These are phyloP conservation scores for Pantherophis guttatus DNA, from an alignment of 2,113 vertebrate species.

Conservation along the genomic window DNA sequence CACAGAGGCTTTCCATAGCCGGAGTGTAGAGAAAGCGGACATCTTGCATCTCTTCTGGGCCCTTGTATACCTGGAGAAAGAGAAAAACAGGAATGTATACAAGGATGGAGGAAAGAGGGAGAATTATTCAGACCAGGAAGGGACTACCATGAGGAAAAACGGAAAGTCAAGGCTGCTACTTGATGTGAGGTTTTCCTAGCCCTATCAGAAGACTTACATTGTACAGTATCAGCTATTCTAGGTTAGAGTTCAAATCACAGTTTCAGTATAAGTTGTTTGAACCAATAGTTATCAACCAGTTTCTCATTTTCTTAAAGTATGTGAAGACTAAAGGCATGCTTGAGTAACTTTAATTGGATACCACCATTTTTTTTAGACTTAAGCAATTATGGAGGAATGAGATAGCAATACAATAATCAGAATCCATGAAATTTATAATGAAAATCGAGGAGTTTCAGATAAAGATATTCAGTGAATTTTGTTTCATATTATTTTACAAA, in stretches of 20 bases:
- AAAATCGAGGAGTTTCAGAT: not conserved
- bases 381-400: not conserved
- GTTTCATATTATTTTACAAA: not conserved
- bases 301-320: not conserved
- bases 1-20: constrained; percentile 59
- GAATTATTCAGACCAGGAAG: not conserved
- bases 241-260: not conserved
- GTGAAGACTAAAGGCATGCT: not conserved
- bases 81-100: not conserved
- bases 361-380: not conserved
- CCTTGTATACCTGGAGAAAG: constrained; percentile 62
- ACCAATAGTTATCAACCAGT: not conserved
- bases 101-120: not conserved
- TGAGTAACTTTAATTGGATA: not conserved
- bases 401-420: not conserved
- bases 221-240: not conserved
- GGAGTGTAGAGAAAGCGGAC: constrained; percentile 54
- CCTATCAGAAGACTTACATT: not conserved
- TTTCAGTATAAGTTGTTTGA: not conserved
- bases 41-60: constrained; percentile 25
- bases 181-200: not conserved
- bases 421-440: not conserved
- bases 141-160: not conserved
- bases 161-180: not conserved
- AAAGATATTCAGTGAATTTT: not conserved